Percentiles rank a stretch among this genome's conserved stretches.
These are phyloP conservation scores for Eupithecia tripunctaria DNA, from an alignment of 2,888 invertebrate species.

Conservation along the genomic window DNA sequence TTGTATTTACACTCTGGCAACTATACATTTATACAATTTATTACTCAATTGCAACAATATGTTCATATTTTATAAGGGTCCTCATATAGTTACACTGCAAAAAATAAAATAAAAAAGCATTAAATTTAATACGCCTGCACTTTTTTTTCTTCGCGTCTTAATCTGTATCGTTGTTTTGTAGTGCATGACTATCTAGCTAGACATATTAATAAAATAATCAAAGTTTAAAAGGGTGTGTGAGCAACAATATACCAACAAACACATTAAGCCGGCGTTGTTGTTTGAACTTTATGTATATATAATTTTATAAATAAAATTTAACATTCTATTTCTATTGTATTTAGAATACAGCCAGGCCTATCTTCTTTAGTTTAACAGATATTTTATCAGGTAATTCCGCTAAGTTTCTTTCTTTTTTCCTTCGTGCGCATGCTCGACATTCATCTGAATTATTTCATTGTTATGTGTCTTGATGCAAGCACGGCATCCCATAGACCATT, in stretches of 20 bases:
- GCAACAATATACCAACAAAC: neutral
- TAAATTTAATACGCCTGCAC: no score
- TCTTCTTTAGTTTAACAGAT: neutral
- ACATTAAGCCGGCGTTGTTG: neutral
- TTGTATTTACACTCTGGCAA: neutral
- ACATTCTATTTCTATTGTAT: neutral
- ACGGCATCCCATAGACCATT: conserved; percentile 49
- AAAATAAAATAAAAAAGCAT: neutral
- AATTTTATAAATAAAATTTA: no score
- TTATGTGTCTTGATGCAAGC: conserved; percentile 51
- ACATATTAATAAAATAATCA: no score
- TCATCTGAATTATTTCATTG: conserved; percentile 43
- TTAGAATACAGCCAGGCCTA: neutral
- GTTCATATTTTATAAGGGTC: no score
- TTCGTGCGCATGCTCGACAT: conserved; percentile 21
- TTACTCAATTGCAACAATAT: no score
- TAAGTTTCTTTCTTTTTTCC: neutral
- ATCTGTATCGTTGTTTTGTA: neutral
- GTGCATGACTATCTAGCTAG: no score
- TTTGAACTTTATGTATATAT: neutral
- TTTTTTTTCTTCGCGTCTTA: neutral
- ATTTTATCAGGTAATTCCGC: neutral
- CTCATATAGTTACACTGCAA: neutral
- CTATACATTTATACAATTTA: neutral
- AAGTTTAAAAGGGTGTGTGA: neutral